Percentiles rank a stretch among this genome's conserved stretches.
These are phyloP conservation scores for Epizoanthus scotinus DNA, from an alignment of 92 coral and sea anemone genomes.

Conservation along the genomic window DNA sequence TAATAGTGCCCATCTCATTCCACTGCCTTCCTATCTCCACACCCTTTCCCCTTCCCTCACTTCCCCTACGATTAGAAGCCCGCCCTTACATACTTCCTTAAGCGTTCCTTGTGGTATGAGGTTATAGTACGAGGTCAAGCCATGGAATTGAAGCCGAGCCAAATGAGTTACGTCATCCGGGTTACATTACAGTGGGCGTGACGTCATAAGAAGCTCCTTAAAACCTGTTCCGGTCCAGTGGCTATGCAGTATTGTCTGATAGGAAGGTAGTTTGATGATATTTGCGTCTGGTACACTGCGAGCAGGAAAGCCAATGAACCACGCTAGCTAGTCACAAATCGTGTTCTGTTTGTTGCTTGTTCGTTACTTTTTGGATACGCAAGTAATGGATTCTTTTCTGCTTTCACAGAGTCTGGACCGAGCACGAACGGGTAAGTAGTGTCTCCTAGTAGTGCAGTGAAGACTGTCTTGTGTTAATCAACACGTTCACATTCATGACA, in stretches of 20 bases:
- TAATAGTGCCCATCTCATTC: no score
- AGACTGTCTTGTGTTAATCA: neutral
- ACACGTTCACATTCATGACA: no score
- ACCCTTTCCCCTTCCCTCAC: no score
- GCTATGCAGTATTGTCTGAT: constrained; percentile 1
- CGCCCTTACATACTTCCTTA: no score
- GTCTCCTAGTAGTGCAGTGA: neutral
- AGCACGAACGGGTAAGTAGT: constrained; percentile 46
- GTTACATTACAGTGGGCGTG: no score
- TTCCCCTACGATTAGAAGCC: no score
- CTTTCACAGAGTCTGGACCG: constrained; percentile 58
- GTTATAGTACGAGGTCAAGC: no score
- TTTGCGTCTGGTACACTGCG: neutral
- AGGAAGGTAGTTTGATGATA: neutral
- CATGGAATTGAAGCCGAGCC: no score
- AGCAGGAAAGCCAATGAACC: neutral
- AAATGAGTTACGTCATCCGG: no score
- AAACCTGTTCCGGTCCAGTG: neutral
- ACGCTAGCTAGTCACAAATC: neutral
- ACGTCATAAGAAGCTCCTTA: neutral
- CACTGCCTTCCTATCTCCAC: no score
- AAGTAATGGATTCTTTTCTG: constrained; percentile 24
- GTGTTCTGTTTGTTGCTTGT: neutral
- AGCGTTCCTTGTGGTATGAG: no score
- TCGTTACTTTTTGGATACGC: neutral